Conservation (phyloP, 2,113 vertebrate species). For the Sclerurus mexicanus region DNA sequence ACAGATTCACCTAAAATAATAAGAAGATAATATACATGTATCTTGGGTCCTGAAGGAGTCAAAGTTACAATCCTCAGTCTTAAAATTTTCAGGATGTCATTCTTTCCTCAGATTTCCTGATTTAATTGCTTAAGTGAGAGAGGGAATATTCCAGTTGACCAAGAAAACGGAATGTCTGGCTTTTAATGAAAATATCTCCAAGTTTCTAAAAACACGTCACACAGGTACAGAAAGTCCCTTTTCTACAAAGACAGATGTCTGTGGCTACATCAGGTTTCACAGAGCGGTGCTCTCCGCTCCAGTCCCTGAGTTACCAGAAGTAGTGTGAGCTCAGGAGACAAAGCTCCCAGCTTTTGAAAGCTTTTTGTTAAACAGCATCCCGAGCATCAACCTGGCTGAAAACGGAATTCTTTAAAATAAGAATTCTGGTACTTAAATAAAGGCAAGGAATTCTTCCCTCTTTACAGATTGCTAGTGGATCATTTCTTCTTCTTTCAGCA, state of each 20-base stretch:
- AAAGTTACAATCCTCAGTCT: not conserved
- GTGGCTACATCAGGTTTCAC: not conserved
- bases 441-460: not conserved
- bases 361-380: not conserved
- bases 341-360: not conserved
- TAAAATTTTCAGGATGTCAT: not conserved
- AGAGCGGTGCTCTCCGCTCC: not conserved
- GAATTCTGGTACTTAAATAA: not conserved
- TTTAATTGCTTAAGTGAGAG: not conserved
- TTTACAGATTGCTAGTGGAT: not conserved
- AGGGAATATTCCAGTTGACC: not conserved
- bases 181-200: not conserved
- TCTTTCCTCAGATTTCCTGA: not conserved
- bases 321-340: not conserved
- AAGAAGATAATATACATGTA: not conserved
- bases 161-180: not conserved
- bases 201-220: not conserved
- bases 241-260: not conserved
- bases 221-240: not conserved
- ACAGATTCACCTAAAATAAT: conserved; percentile 89
- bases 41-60: not conserved
- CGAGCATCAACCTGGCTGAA: not conserved
- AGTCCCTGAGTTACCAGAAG: not conserved
- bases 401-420: not conserved
- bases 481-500: not conserved